A percentile compares a stretch with the other conserved stretches of the same genome.
Conservation (phyloP, 2,888 invertebrate genomes). For the Corythucha ciliata region DNA sequence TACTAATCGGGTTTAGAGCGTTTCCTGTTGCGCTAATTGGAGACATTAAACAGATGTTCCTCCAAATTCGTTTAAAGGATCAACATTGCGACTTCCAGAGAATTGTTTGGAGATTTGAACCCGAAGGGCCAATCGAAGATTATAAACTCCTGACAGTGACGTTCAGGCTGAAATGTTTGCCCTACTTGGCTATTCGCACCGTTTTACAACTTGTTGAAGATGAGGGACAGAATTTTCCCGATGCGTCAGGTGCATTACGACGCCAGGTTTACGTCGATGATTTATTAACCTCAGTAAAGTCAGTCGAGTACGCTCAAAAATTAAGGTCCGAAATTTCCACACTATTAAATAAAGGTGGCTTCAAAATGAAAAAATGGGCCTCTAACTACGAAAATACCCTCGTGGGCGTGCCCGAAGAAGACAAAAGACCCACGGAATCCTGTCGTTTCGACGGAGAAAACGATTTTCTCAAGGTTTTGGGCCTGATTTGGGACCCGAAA, state of each 20-base stretch:
- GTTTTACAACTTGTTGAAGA: constrained; percentile 29
- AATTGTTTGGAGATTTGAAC: constrained; percentile 33
- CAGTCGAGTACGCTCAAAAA: constrained; percentile 7
- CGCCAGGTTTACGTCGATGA: constrained; percentile 22
- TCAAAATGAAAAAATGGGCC: constrained; percentile 21
- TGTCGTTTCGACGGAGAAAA: constrained; percentile 9
- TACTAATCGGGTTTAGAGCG: constrained; percentile 21
- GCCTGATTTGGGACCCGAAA: constrained; percentile 27
- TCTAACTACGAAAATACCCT: constrained; percentile 6
- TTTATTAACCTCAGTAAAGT: constrained; percentile 12
- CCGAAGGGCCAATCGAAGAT: constrained; percentile 15
- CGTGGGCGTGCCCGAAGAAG: not conserved
- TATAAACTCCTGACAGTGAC: constrained; percentile 28
- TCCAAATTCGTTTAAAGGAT: constrained; percentile 20
- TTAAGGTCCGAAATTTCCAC: constrained; percentile 13
- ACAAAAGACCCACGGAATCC: no score
- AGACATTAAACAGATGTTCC: constrained; percentile 14
- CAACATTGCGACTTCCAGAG: constrained; percentile 30
- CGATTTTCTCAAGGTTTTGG: constrained; percentile 29
- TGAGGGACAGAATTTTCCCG: constrained; percentile 23
- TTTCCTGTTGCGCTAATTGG: constrained; percentile 2
- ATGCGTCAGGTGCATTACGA: constrained; percentile 20
- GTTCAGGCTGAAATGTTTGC: constrained; percentile 31
- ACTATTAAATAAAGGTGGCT: constrained; percentile 18
- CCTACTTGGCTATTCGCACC: constrained; percentile 28